These are phyloP conservation scores for Littorina saxatilis DNA, from an alignment of 1,140 invertebrate species.

Conservation along the genomic window DNA sequence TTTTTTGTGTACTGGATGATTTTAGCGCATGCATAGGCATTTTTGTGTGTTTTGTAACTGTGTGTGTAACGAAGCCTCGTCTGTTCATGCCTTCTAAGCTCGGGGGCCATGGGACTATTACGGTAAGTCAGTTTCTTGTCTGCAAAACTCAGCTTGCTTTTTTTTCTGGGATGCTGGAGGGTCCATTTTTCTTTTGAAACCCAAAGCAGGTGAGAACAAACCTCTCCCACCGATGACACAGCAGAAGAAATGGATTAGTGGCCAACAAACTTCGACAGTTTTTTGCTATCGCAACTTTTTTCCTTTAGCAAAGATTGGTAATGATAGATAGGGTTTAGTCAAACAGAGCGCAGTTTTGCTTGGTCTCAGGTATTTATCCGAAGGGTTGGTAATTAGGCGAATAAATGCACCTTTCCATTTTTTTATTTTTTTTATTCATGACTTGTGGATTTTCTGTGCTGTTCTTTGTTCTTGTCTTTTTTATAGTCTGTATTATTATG, in stretches of 20 bases:
- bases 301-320: too few species aligned
- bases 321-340: too few species aligned
- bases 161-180: not conserved
- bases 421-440: slow-evolving; percentile 70
- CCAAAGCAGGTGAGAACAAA: too few species aligned
- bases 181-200: too few species aligned
- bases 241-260: too few species aligned
- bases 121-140: slow-evolving; percentile 87
- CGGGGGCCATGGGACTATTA: slow-evolving; percentile 96
- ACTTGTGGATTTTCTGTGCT: not conserved
- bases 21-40: not conserved
- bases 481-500: not conserved
- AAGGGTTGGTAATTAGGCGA: too few species aligned
- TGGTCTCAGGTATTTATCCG: too few species aligned
- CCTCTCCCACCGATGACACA: too few species aligned
- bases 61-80: slow-evolving; percentile 31
- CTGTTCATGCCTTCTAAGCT: slow-evolving; percentile 80
- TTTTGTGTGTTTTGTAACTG: not conserved
- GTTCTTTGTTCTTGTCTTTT: slow-evolving; percentile 9
- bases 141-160: not conserved
- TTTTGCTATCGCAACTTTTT: too few species aligned
- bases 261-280: too few species aligned
- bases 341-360: too few species aligned
- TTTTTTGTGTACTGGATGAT: too few species aligned
- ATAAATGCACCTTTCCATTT: slow-evolving; percentile 79